Conservation (phyloP, 1,140 invertebrate species). For the Calephelis nemesis region DNA sequence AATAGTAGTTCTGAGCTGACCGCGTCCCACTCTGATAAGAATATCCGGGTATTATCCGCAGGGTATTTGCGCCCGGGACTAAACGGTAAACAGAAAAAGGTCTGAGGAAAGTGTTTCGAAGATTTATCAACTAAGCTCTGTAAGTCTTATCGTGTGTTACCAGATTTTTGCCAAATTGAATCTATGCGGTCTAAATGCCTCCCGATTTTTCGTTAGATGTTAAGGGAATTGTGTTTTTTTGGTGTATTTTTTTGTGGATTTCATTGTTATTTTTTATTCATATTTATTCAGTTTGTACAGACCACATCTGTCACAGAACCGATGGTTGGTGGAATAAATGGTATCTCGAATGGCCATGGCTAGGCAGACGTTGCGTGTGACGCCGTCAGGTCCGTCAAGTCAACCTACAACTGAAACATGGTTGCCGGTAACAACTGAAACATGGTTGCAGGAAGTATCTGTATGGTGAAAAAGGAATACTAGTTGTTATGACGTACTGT, state of each 20-base stretch:
- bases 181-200: conserved; percentile 14
- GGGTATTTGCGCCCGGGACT: conserved; percentile 2
- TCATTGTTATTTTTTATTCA: no score
- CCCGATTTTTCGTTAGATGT: not conserved
- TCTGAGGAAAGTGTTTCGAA: conserved; percentile 15
- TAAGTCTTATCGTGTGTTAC: conserved; percentile 20
- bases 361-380: no score
- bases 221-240: not conserved
- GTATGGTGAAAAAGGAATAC: no score
- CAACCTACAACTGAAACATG: no score
- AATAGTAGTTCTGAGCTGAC: conserved; percentile 5
- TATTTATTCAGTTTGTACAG: no score
- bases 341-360: no score
- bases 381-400: no score
- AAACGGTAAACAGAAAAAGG: conserved; percentile 15
- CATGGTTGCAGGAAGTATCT: no score
- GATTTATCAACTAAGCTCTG: conserved; percentile 20
- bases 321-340: no score
- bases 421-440: no score
- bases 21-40: conserved; percentile 12
- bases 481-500: no score
- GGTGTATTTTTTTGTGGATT: not conserved
- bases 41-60: conserved; percentile 16
- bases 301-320: no score
- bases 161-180: conserved; percentile 20